Evolutionary conservation across 1,140 invertebrate species (phyloP).

Genomic region (Megalopta genalis): DNA sequence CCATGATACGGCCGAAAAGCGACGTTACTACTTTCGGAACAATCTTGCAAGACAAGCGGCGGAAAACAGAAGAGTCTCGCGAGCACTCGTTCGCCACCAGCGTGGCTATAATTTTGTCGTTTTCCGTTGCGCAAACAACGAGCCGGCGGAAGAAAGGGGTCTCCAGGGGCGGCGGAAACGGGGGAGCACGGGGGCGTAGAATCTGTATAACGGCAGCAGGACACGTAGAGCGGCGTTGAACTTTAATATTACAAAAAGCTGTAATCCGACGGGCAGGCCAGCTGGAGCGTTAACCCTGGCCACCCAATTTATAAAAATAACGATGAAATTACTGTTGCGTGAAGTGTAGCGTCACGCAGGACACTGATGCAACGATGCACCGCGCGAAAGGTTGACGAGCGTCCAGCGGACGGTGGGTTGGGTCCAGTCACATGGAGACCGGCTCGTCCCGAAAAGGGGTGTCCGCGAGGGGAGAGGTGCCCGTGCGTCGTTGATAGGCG

Average conservation of each 20-base stretch:
- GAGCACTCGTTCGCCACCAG: slow-evolving; percentile 13
- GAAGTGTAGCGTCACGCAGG: slow-evolving; percentile 73
- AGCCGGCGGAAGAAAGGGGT: slow-evolving; percentile 33
- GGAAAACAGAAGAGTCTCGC: slow-evolving; percentile 11
- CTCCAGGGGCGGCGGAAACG: not conserved
- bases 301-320: slow-evolving; percentile 81
- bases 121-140: slow-evolving; percentile 44
- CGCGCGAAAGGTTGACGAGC: slow-evolving; percentile 62
- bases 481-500: not conserved
- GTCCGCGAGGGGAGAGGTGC: not conserved
- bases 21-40: not conserved
- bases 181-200: slow-evolving; percentile 9
- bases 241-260: slow-evolving; percentile 76
- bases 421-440: slow-evolving; percentile 29
- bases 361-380: slow-evolving; percentile 69
- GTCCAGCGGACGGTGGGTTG: slow-evolving; percentile 28
- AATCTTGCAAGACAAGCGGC: not conserved
- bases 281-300: slow-evolving; percentile 76
- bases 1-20: too few species aligned
- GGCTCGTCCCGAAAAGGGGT: slow-evolving; percentile 7
- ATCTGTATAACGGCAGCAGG: slow-evolving; percentile 40
- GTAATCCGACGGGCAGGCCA: slow-evolving; percentile 75
- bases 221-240: slow-evolving; percentile 57
- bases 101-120: slow-evolving; percentile 37
- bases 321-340: slow-evolving; percentile 80